phyloP scores from a whole-genome alignment of 2,113 vertebrate genomes.

The Egretta garzetta region DNA sequence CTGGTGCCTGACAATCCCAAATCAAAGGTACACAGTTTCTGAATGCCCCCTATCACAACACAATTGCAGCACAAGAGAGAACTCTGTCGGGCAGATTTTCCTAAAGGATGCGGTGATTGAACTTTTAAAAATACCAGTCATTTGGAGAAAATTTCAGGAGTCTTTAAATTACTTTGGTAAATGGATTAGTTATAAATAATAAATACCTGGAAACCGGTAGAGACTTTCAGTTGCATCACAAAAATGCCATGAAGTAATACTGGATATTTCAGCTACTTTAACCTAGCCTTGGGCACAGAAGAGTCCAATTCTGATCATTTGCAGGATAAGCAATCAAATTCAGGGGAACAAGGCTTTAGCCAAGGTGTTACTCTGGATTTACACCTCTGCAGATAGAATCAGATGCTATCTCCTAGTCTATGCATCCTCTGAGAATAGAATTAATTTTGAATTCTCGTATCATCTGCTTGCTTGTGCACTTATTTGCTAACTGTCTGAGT shows the following conservation, averaged over 20 bases:
- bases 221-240: constrained; percentile 38
- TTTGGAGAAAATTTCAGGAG: neutral
- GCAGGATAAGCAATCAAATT: constrained; percentile 29
- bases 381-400: constrained; percentile 47
- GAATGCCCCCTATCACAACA: neutral
- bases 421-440: constrained; percentile 69
- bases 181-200: constrained; percentile 37
- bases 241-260: constrained; percentile 46
- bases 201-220: neutral
- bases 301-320: constrained; percentile 50
- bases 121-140: constrained; percentile 24
- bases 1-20: neutral
- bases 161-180: constrained; percentile 15
- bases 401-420: constrained; percentile 28
- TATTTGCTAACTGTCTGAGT: constrained; percentile 68
- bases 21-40: neutral
- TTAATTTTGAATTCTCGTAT: constrained; percentile 70
- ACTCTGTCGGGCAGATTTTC: neutral
- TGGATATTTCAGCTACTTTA: constrained; percentile 44
- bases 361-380: constrained; percentile 43
- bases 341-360: constrained; percentile 4
- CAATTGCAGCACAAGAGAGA: neutral
- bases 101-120: neutral
- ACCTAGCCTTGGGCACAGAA: constrained; percentile 47
- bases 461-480: constrained; percentile 62